Conservation (phyloP, 2,113 vertebrate genomes). For the Vulpes ferrilata region DNA sequence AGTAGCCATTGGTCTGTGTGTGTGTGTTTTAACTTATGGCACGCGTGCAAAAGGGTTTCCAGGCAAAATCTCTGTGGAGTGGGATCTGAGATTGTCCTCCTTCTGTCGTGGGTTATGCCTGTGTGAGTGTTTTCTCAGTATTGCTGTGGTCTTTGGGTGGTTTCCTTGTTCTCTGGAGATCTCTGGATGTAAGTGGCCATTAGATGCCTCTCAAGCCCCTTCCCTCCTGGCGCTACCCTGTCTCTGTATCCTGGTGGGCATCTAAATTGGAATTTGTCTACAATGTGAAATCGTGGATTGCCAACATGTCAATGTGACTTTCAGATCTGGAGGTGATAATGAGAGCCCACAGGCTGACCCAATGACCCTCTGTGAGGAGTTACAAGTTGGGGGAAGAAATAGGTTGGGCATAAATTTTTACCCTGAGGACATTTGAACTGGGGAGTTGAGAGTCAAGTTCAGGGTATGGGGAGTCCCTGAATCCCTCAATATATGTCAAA, state of each 20-base stretch:
- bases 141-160: not conserved
- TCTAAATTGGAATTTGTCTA: not conserved
- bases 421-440: not conserved
- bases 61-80: not conserved
- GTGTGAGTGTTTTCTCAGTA: not conserved
- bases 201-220: not conserved
- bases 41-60: not conserved
- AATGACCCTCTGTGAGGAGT: not conserved
- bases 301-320: not conserved
- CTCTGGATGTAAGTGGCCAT: not conserved
- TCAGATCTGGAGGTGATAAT: not conserved
- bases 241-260: accelerated
- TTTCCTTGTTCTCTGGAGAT: not conserved
- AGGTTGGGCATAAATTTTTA: not conserved
- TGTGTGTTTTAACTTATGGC: not conserved
- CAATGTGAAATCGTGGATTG: not conserved
- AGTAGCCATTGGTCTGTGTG: not conserved
- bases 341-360: not conserved
- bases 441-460: not conserved
- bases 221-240: not conserved
- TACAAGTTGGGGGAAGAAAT: not conserved
- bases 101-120: not conserved
- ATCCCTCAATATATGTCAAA: not conserved
- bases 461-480: not conserved
- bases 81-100: not conserved